Evolutionary conservation across 1,140 invertebrate genomes (phyloP).

Genomic region (Rhyacophila brunnea): DNA sequence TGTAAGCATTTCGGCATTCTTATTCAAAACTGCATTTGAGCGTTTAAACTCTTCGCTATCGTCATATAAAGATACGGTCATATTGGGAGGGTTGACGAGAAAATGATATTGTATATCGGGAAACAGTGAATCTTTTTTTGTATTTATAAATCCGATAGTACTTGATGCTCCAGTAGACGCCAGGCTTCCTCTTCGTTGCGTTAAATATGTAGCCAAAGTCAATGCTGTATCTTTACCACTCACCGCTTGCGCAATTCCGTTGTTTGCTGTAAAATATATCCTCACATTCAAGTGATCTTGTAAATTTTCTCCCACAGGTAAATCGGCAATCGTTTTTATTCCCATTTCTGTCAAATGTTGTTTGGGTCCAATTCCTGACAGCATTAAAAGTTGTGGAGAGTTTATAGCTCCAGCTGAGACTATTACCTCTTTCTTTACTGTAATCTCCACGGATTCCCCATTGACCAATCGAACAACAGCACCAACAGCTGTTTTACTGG

Average conservation of each 20-base stretch:
- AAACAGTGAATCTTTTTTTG: slow-evolving; percentile 34
- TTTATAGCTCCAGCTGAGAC: slow-evolving; percentile 61
- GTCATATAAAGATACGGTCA: not conserved
- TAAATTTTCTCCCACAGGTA: slow-evolving; percentile 63
- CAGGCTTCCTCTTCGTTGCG: slow-evolving; percentile 35
- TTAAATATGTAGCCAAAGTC: slow-evolving; percentile 1
- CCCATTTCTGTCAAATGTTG: slow-evolving; percentile 61
- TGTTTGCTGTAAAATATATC: slow-evolving; percentile 1
- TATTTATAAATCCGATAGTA: slow-evolving; percentile 42
- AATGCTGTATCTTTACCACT: not conserved
- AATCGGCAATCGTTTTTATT: slow-evolving; percentile 56
- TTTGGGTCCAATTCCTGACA: slow-evolving; percentile 71
- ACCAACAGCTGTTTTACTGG: slow-evolving; percentile 56
- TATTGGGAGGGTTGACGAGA: slow-evolving; percentile 33
- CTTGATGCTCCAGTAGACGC: slow-evolving; percentile 41
- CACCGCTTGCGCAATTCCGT: not conserved
- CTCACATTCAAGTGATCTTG: slow-evolving; percentile 61
- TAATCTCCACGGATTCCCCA: slow-evolving; percentile 42
- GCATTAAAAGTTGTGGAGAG: slow-evolving; percentile 66
- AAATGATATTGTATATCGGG: slow-evolving; percentile 47
- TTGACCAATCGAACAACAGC: slow-evolving; percentile 56
- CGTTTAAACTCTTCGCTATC: slow-evolving; percentile 22
- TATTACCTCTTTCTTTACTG: slow-evolving; percentile 63
- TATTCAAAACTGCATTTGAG: slow-evolving; percentile 34
- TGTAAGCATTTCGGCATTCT: slow-evolving; percentile 39